Evolutionary conservation across 1,140 invertebrate species (phyloP), one percentile per base, ranked within the genome.

Genomic region (Tetraneura akinire): DNA sequence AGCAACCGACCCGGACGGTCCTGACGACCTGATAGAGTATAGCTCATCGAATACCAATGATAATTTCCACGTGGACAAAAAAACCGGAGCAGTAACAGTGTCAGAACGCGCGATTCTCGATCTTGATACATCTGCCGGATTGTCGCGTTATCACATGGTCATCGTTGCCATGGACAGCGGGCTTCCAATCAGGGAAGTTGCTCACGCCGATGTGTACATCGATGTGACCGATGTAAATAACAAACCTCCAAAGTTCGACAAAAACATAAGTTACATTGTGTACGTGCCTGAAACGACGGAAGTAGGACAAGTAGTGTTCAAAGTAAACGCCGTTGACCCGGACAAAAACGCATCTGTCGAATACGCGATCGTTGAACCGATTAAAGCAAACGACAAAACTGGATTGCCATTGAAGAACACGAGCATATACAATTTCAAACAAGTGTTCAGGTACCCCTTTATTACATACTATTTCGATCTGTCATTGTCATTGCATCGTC

Each of bases 161-260:
- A 90, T 94, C 45, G 89, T 92, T 83, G 89, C 91, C 0, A 89
- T 92, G 3, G 92, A 93, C 82, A 90, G 90, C 32, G 91, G 91
- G 1, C 86, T 86, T n/a, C 91, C 92, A 0, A 89, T 92, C n/a
- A 88, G 88, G 53, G 91, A 93, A 86, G 92, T 91, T 0, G 91
- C 92, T 0, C 92, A 91, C 0, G 91, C 92, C 0, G 92, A 90
- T 3, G 89, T 94, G 0, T 90, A 90, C 53, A 89, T 94, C 1
- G 90, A 89, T 37, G 89, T 95, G 16, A 85, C 90, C 81, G 93
- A 95, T 84, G 91, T 95, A 0, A 95, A 95, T 82, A 93, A 96
- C 84, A 93, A 94, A 83, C 89, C 91, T 16, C 94, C 94, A 0
- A 88, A 86, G 81, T 96, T 95, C 80, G 88, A 82, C 45, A 85